Evolutionary conservation across 1,140 invertebrate species (phyloP).

Genomic region (Sipha flava): DNA sequence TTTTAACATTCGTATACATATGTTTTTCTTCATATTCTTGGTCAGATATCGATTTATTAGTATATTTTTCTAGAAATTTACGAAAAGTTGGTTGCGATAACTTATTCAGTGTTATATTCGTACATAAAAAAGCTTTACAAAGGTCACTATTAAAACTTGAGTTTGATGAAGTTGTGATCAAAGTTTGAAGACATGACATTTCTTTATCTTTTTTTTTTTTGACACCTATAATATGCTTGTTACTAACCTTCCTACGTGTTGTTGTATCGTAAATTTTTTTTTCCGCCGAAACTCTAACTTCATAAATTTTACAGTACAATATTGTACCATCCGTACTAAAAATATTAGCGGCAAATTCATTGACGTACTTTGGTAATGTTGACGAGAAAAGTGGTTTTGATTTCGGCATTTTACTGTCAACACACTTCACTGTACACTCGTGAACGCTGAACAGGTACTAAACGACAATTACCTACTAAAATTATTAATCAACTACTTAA

Average conservation of each 20-base stretch:
- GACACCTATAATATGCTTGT: background rate
- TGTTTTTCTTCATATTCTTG: too few species aligned
- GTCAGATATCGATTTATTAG: too few species aligned
- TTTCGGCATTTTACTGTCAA: too few species aligned
- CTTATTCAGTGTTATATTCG: background rate
- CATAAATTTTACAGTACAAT: background rate
- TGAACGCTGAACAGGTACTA: too few species aligned
- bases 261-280: background rate
- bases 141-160: background rate
- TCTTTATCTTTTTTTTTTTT: background rate
- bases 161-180: background rate
- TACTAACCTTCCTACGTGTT: background rate
- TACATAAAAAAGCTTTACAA: background rate
- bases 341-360: too few species aligned
- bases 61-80: background rate
- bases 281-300: background rate
- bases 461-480: too few species aligned
- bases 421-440: too few species aligned
- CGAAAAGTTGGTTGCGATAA: background rate
- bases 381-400: too few species aligned
- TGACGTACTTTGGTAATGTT: too few species aligned
- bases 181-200: background rate
- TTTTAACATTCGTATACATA: too few species aligned
- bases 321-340: too few species aligned
- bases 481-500: too few species aligned